A percentile compares a stretch with the other conserved stretches of the same genome.
These are phyloP conservation scores for Pteromalus puparum DNA, from an alignment of 1,140 invertebrate species.

Conservation along the genomic window DNA sequence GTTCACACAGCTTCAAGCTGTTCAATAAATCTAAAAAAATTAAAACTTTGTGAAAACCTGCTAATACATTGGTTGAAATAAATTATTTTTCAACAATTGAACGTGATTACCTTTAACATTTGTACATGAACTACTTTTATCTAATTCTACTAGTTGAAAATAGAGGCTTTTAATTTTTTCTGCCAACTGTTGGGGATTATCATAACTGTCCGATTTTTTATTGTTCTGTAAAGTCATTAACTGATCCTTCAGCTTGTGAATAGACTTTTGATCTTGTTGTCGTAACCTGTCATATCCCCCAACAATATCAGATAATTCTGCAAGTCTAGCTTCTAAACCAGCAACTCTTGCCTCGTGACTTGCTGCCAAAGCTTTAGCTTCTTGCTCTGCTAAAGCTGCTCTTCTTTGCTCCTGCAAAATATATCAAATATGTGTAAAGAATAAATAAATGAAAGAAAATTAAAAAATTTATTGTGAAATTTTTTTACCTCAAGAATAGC, in stretches of 20 bases:
- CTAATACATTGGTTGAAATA: conserved; percentile 19
- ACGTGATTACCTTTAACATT: conserved; percentile 66
- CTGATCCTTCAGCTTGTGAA: conserved; percentile 83
- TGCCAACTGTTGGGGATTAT: conserved; percentile 65
- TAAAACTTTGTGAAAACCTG: conserved; percentile 13
- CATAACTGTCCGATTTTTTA: conserved; percentile 54
- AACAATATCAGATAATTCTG: conserved; percentile 87
- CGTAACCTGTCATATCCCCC: conserved; percentile 86
- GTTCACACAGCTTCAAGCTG: conserved; percentile 62
- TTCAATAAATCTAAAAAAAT: conserved; percentile 61
- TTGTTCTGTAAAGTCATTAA: conserved; percentile 65
- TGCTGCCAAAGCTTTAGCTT: conserved; percentile 80
- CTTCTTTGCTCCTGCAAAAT: conserved; percentile 79
- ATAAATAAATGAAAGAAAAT: conserved; percentile 53
- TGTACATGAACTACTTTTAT: conserved; percentile 62
- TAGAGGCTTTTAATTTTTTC: conserved; percentile 67
- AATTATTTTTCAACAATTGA: conserved; percentile 8
- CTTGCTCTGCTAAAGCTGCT: conserved; percentile 81
- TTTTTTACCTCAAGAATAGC: conserved; percentile 79
- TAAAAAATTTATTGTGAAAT: conserved; percentile 54
- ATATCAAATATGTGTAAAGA: neutral
- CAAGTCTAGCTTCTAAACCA: conserved; percentile 84
- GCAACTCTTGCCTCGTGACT: conserved; percentile 86
- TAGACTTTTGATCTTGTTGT: conserved; percentile 84
- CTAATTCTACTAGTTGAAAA: conserved; percentile 63